Conservation (phyloP, 1,140 invertebrate genomes). For the Brachionus asplanchnoidis region DNA sequence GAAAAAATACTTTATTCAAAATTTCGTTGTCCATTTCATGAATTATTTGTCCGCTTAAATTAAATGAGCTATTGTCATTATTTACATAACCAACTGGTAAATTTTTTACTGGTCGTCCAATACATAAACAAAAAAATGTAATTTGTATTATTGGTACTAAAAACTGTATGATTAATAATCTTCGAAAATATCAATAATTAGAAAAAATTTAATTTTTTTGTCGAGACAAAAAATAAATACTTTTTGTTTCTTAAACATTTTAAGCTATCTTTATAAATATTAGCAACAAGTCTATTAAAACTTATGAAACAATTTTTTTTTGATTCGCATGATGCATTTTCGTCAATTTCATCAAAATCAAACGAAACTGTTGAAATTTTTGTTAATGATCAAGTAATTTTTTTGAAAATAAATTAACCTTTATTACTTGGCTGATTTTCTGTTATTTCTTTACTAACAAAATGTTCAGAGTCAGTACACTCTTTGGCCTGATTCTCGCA, state of each 20-base stretch:
- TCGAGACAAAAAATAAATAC: not conserved
- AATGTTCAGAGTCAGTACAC: not conserved
- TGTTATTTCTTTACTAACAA: not conserved
- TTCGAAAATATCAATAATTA: conserved; percentile 38
- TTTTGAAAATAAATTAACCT: not conserved
- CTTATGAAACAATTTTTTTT: not conserved
- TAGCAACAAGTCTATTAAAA: not conserved
- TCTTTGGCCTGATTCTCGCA: not conserved
- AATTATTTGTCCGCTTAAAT: not conserved
- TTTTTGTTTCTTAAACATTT: conserved; percentile 37
- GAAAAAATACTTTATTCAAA: not conserved
- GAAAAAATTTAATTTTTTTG: not conserved
- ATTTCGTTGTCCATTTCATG: conserved; percentile 14
- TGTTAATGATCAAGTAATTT: not conserved
- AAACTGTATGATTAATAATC: conserved; percentile 70
- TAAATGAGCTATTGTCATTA: conserved; percentile 45
- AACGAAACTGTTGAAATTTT: not conserved
- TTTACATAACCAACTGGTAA: conserved; percentile 74
- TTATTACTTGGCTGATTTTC: not conserved
- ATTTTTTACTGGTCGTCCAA: conserved; percentile 79
- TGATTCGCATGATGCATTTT: not conserved
- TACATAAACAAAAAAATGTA: conserved; percentile 85
- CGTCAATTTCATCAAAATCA: not conserved
- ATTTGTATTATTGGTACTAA: conserved; percentile 84
- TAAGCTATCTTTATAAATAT: conserved; percentile 25